These are phyloP conservation scores for Psettodes erumei DNA, from an alignment of 2,113 vertebrate genomes.

Conservation along the genomic window DNA sequence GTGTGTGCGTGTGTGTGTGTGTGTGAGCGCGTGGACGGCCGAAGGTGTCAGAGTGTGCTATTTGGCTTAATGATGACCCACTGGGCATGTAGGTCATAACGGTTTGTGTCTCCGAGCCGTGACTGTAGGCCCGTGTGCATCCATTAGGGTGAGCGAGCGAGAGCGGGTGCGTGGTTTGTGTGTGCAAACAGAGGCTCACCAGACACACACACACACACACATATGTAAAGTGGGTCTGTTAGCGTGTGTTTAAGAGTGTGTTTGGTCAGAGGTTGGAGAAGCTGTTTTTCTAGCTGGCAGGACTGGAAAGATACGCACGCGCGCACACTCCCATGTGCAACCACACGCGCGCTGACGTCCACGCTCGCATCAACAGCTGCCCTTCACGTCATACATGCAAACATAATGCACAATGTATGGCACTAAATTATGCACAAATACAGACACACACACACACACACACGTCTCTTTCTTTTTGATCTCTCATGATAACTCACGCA, in stretches of 20 bases:
- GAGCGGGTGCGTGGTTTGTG: conserved; percentile 22
- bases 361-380: conserved; percentile 58
- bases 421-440: conserved; percentile 71
- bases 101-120: conserved; percentile 64
- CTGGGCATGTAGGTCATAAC: conserved; percentile 77
- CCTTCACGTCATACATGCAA: conserved; percentile 68
- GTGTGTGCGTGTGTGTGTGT: conserved; percentile 18
- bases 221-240: conserved; percentile 52
- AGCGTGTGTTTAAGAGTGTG: conserved; percentile 50
- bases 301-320: conserved; percentile 41
- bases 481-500: conserved; percentile 50
- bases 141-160: conserved; percentile 47
- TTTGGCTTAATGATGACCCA: conserved; percentile 73
- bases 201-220: conserved; percentile 27
- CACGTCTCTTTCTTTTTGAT: conserved; percentile 64
- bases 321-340: conserved; percentile 43
- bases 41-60: conserved; percentile 66
- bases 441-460: conserved; percentile 44
- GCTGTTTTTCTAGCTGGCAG: conserved; percentile 62
- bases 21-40: conserved; percentile 39
- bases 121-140: conserved; percentile 56
- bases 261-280: conserved; percentile 76
- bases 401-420: conserved; percentile 63
- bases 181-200: conserved; percentile 35
- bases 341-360: conserved; percentile 60